Base-by-base conservation (phyloP, 2,113 vertebrate species). In the Motacilla tschutschensis region DNA sequence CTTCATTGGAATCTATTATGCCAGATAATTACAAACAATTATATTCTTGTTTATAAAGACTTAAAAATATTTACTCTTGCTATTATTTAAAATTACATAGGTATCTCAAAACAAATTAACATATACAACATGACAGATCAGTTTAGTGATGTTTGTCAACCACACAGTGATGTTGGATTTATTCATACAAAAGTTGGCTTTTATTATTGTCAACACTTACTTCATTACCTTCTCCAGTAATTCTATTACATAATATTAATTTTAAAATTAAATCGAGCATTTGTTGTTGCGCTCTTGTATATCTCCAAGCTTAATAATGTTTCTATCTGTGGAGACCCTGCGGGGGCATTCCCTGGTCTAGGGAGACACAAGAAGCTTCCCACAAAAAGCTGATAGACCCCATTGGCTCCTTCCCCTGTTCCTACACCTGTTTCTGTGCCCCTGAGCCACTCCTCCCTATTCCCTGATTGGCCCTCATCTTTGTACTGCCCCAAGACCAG, bases 41-140 rank as follows among this genome's bases (percentile, higher is more conserved):
- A 54, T 7, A 1, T 25, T 46, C 10, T 46, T 76, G 4, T 10
- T 76, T 79, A 80, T 44, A 63, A 73, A 64, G 6, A 41, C 31
- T 65, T 31, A 9, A 66, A 85, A 76, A 63, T 40, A 64, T 26
- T 66, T 90, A 40, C 12, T 38, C 2, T 41, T 80, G 24, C 14
- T 71, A 26, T 74, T 43, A 58, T 64, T 72, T 53, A 48, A 74
- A 80, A 38, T 5, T 5, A 21, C 0, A 0, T 47, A 64, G 26
- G 4, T 40, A 54, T 70, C 24, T 59, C 35, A 73, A 50, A 73
- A 29, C 6, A 83, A 40, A 70, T 50, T 41, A 67, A 44, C 5
- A 24, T 6, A 33, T 26, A 10, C 17, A 62, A 36, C 3, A 35
- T 0, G 0, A 17, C 2, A 3, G 31, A 47, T 5, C 1, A 1